Evolutionary conservation across 2,888 invertebrate genomes (phyloP), one percentile per base, ranked within the genome.

Genomic region (Drosophila parthenogenetica): DNA sequence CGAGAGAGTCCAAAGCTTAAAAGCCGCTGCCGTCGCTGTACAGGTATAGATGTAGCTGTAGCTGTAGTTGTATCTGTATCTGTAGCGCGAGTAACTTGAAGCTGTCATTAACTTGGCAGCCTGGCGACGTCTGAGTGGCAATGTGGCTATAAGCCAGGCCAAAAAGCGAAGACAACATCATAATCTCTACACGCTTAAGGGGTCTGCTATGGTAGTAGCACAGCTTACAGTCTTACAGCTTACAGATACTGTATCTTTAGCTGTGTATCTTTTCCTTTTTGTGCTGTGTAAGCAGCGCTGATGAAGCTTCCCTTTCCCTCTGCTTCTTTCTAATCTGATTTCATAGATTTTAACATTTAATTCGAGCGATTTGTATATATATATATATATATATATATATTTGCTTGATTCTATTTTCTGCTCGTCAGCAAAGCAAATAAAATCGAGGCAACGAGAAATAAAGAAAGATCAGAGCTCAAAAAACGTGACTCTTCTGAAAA

Each of bases 101-200:
- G 87, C 86, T 85, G 86, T 87, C 87, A 86, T 86, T 86, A 87
- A 85, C 73, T 79, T 80, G 81, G 75, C 79, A 78, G 75, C 66
- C 63, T 46, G 64, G 72, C 79, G 74, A 76, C 79, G 69, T 53
- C 69, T 69, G 69, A 79, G 79, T 77, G 74, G 75, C 80, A 75
- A 75, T 71, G 77, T 29, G 29, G 29, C 77, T 71, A 58, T 75
- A 40, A 37, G 71, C 55, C 50, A 58, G 53, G 59, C 66, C 70
- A 70, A 53, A 57, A 72, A 51, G 29, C 29, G 29, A 29, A 61
- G 61, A 50, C 85, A 80, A 87, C 86, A 85, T 85, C 85, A 86
- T 87, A 85, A 86, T 85, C 79, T 70, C 67, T 60, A 48, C 72
- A 42, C 64, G 43, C 42, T 19, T 29, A 58, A 29, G 29, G 29